These are phyloP conservation scores for Protobothrops mucrosquamatus DNA, from an alignment of 2,113 vertebrate species.

Conservation along the genomic window DNA sequence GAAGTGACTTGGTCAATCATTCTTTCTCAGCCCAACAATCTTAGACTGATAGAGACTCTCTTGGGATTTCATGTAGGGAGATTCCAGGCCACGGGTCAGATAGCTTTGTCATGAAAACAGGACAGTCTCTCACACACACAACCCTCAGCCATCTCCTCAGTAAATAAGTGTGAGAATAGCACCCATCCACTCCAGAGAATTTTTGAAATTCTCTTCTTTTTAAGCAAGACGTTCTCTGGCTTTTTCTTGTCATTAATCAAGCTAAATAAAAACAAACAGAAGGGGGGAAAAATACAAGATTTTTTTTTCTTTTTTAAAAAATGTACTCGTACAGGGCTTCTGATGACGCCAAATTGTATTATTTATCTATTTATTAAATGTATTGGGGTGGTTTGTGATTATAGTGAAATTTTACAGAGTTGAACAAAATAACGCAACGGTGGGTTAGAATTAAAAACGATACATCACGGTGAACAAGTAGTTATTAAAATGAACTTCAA, in stretches of 20 bases:
- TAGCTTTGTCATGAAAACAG: not conserved
- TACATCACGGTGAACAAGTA: not conserved
- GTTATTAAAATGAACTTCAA: not conserved
- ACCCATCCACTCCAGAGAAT: not conserved
- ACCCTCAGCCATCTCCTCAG: not conserved
- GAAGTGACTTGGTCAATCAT: not conserved
- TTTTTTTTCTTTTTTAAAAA: not conserved
- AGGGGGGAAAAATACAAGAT: not conserved
- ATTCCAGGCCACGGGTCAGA: not conserved
- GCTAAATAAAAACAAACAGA: not conserved
- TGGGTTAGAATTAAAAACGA: not conserved
- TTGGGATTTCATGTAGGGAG: not conserved
- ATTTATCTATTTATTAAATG: not conserved
- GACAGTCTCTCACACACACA: not conserved
- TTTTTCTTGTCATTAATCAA: not conserved
- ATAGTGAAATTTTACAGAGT: not conserved
- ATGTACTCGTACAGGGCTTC: not conserved
- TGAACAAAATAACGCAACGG: not conserved
- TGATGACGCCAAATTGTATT: not conserved
- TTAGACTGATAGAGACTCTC: not conserved
- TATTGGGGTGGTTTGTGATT: not conserved
- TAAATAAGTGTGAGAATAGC: not conserved
- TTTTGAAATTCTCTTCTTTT: not conserved
- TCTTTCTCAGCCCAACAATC: not conserved
- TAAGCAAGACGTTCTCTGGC: not conserved